Evolutionary conservation across 2,888 invertebrate genomes (phyloP), one percentile per base, ranked within the genome.

Genomic region (Galeopsomyia nigrocyanea): DNA sequence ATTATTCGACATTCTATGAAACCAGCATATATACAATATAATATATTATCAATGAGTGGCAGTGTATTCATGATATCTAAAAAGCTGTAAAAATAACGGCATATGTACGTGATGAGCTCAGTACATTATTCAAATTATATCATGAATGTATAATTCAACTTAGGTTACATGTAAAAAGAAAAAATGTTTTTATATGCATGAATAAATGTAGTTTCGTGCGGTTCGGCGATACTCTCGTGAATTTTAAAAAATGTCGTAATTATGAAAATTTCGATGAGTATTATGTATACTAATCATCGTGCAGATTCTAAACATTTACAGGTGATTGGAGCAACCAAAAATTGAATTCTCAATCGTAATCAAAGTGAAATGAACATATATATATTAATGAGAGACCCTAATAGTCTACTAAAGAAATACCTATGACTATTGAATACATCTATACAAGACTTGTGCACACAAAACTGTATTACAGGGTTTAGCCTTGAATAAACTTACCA

Each of bases 401-500:
- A 26, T 57, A 49, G 13, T 61, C 72, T 72, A 70, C 69, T 9
- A 22, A 68, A 57, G 21, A 63, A 47, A 72, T n/a, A 58, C 69
- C 69, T 73, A 75, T 21, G 60, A 57, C 69, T 64, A 75, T 69
- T 39, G 16, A 61, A 72, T 63, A 70, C 69, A 72, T 72, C 69
- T 71, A 72, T 78, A 80, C 80, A 83, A 86, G 83, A 84, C 86
- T 86, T 86, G 86, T 86, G 86, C 86, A 86, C 86, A 86, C 86
- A 86, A 86, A 85, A 85, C 83, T 82, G 80, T 82, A 82, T 78
- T 83, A 83, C 78, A 82, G 78, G 80, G 80, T 81, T 79, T 80
- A 81, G 82, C 82, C 82, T 82, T 82, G 80, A 81, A 79, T 77
- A 80, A 82, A 93, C 94, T 94, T 93, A 94, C 94, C 94, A 94